Evolutionary conservation across 2,113 vertebrate species (phyloP), one percentile per base, ranked within the genome.

Genomic region (Ctenomys sociabilis): DNA sequence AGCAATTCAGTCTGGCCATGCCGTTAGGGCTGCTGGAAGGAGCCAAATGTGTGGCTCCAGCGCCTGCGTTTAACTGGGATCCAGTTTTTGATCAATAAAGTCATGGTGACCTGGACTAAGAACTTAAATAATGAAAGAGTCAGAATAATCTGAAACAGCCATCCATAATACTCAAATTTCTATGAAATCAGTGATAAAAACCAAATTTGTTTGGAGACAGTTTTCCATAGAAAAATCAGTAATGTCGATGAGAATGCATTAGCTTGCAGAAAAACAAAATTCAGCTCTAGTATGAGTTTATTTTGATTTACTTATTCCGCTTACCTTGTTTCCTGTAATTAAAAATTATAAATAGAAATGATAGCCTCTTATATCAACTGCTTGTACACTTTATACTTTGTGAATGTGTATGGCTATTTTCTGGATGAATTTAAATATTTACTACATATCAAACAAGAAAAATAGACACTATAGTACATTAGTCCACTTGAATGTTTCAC

Each of bases 101-200:
- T 89, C 28, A 61, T 72, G 21, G 5, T 54, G 72, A 45, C 37
- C 49, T 68, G 16, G 13, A 49, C 80, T 73, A 92, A 64, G 61
- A 70, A 45, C 89, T 78, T 61, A 68, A 80, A 61, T 93, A 75
- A 91, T 43, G 17, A 63, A 85, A 82, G 9, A 85, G 88, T 75
- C 59, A 86, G 4, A 87, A 14, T n/a, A 82, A 16, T 19, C 52
- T 70, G 12, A 86, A 88, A 59, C 1, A 92, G 37, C 85, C 45
- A 82, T 66, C 52, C 19, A 37, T 96, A 45, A 83, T 92, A 75
- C n/a, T 93, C 45, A 30, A 59, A 24, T 90, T 92, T 92, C 26
- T 72, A 73, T 82, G 49, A 87, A 90, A 94, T 59, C 81, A 66
- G 63, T 90, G 22, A 12, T 57, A 86, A 73, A 93, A 94, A 93